A percentile compares a stretch with the other conserved stretches of the same genome.
These are phyloP conservation scores for Neomicropteryx cornuta DNA, from an alignment of 1,140 invertebrate species.

Conservation along the genomic window DNA sequence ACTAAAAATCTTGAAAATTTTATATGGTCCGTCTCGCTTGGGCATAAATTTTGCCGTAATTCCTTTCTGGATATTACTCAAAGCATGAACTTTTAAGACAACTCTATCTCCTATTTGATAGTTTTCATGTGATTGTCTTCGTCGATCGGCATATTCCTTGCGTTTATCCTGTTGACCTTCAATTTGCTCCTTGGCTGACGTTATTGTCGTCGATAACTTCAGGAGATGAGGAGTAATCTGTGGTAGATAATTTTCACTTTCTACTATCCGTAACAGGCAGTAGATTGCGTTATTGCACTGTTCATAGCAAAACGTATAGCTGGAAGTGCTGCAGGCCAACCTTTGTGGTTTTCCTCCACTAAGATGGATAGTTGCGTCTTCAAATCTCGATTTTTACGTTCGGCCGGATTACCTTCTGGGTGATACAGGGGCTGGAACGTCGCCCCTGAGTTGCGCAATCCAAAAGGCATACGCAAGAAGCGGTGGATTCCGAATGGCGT, in stretches of 20 bases:
- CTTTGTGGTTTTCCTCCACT: conserved; percentile 17
- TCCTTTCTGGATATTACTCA: conserved; percentile 13
- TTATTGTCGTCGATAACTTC: conserved; percentile 3
- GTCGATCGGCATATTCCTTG: conserved; percentile 5
- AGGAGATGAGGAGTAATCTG: conserved; percentile 13
- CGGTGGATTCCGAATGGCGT: conserved; percentile 25
- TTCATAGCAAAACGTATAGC: no score
- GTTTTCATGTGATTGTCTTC: conserved; percentile 3
- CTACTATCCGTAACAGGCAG: conserved; percentile 10
- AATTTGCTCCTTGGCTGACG: conserved; percentile 7
- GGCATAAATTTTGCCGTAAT: conserved; percentile 17
- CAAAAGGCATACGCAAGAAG: conserved; percentile 28
- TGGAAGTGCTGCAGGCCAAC: conserved; percentile 22
- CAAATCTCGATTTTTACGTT: conserved; percentile 21
- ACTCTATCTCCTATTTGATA: conserved; percentile 14
- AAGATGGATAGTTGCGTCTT: conserved; percentile 21
- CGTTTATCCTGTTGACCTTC: background rate
- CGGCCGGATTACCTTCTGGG: conserved; percentile 21
- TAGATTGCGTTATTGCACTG: conserved; percentile 14
- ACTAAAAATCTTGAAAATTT: conserved; percentile 12
- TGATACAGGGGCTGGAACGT: conserved; percentile 32
- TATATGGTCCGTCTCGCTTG: conserved; percentile 20
- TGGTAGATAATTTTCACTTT: conserved; percentile 12
- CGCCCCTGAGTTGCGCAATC: conserved; percentile 23
- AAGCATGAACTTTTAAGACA: conserved; percentile 10